Conservation (phyloP, 2,797 vertebrate genomes). For the Takifugu ocellatus region DNA sequence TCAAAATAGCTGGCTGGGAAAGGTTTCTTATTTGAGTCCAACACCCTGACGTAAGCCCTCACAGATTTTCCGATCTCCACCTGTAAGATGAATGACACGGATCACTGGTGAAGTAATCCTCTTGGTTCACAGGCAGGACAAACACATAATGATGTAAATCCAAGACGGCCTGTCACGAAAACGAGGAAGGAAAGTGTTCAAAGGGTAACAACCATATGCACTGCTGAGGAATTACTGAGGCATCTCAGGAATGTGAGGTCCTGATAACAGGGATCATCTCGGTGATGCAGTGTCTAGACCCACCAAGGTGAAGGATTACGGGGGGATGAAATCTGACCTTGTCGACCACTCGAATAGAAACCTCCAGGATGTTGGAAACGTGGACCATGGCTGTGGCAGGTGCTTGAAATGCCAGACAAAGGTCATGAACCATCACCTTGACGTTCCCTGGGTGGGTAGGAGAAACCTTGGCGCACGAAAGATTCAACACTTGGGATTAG, state of each 20-base stretch:
- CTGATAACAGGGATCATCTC: conserved; percentile 28
- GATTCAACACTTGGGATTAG: not conserved
- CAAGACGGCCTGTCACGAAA: conserved; percentile 11
- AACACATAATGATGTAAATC: conserved; percentile 18
- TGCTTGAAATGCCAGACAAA: conserved; percentile 74
- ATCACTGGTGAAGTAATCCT: conserved; percentile 14
- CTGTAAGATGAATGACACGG: conserved; percentile 66
- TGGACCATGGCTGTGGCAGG: conserved; percentile 78
- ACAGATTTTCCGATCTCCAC: conserved; percentile 95
- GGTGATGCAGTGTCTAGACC: conserved; percentile 4
- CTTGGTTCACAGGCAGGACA: conserved; percentile 20
- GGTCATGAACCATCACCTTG: conserved; percentile 88
- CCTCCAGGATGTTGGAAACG: conserved; percentile 89
- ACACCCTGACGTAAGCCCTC: conserved; percentile 86
- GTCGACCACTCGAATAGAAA: conserved; percentile 90
- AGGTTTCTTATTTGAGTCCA: conserved; percentile 87
- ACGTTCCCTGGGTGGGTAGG: conserved; percentile 79
- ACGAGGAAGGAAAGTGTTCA: not conserved
- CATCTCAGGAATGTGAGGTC: conserved; percentile 24
- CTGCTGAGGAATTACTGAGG: conserved; percentile 1
- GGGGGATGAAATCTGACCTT: conserved; percentile 81
- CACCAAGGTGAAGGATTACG: conserved; percentile 10
- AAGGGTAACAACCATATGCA: conserved; percentile 15
- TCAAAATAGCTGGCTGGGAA: conserved; percentile 86
- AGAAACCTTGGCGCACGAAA: conserved; percentile 74